These are phyloP conservation scores for Cynodonichthys magdalenae DNA, from an alignment of 2,797 vertebrate species.

Conservation along the genomic window DNA sequence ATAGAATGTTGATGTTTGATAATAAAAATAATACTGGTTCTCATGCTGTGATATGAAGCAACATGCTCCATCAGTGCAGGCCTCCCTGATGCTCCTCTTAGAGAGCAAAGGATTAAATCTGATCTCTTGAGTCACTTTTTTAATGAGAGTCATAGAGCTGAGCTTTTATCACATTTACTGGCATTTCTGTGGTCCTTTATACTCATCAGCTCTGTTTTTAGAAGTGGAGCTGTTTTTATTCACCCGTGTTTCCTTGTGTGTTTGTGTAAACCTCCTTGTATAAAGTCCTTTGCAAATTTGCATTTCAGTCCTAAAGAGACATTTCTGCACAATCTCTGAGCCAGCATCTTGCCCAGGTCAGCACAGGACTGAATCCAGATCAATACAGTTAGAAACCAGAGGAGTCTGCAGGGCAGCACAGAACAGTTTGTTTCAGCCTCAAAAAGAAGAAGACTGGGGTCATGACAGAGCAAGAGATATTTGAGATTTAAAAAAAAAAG, in stretches of 20 bases:
- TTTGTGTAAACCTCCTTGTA: not conserved
- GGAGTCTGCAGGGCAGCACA: slow-evolving; percentile 8
- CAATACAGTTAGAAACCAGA: slow-evolving; percentile 50
- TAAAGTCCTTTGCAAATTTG: slow-evolving; percentile 21
- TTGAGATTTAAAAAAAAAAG: slow-evolving; percentile 15
- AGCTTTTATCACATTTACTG: slow-evolving; percentile 1
- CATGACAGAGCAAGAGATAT: slow-evolving; percentile 40
- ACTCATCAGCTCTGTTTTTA: slow-evolving; percentile 12
- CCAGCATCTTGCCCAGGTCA: slow-evolving; percentile 20
- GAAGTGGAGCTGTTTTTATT: slow-evolving; percentile 19
- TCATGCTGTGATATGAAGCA: slow-evolving; percentile 2
- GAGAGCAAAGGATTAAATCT: slow-evolving; percentile 38
- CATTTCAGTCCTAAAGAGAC: slow-evolving; percentile 2
- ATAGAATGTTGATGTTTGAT: not conserved
- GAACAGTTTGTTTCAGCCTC: slow-evolving; percentile 2
- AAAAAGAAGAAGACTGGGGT: not conserved
- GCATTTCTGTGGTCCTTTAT: not conserved
- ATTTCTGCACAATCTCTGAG: slow-evolving; percentile 12
- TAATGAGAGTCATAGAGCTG: slow-evolving; percentile 6
- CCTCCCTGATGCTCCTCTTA: slow-evolving; percentile 35
- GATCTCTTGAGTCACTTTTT: slow-evolving; percentile 43
- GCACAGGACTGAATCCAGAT: slow-evolving; percentile 30
- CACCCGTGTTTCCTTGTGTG: not conserved
- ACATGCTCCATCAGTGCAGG: slow-evolving; percentile 34
- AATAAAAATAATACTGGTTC: not conserved